Base-by-base conservation (phyloP, 2,888 invertebrate species). In the Troilus luridus region DNA sequence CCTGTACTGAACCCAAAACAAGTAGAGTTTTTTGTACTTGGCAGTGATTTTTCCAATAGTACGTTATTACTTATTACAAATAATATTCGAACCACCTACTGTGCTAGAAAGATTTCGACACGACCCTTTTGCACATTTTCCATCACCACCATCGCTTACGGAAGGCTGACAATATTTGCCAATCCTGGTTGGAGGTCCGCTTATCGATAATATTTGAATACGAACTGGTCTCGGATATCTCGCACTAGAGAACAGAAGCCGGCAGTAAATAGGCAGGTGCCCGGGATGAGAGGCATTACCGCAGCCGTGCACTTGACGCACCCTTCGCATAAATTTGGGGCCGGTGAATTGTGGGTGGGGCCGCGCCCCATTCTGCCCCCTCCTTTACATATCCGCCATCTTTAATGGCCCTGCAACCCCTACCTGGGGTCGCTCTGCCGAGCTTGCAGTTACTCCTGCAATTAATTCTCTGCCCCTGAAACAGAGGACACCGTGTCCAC, bases 191-290 rank as follows among this genome's bases (percentile, higher is more conserved):
- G 41, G 56, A 54, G 56, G 56, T 21, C 54, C 85, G 19, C 56
- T 14, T 85, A 41, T 54, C 56, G 21, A n/a, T 2, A 14, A 85
- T 85, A 85, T 85, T 85, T 85, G 85, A 85, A 85, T 85, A 85
- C 21, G 85, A 85, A 85, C 85, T 54, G 85, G 21, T 58, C 85
- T 85, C 56, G 85, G 21, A 85, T 54, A 85, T n/a, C 56, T 58
- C 21, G 85, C 85, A 85, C 11, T 85, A 58, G 56, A 56, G 54
- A 56, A 27, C 10, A 27, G 59, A 41, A 41, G 21, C 24, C 21
- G 21, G 59, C 90, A 59, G 59, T 90, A 90, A 90, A 90, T 90
- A 77, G 77, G 90, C 90, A 77, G 90, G 90, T 90, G 90, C 77
- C 90, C n/a, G 21, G 67, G 54, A 89, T 89, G 56, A 85, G 85